Percentiles rank a stretch among this genome's conserved stretches.
Conservation (phyloP, 2,797 vertebrate genomes). For the Glyptemys insculpta region DNA sequence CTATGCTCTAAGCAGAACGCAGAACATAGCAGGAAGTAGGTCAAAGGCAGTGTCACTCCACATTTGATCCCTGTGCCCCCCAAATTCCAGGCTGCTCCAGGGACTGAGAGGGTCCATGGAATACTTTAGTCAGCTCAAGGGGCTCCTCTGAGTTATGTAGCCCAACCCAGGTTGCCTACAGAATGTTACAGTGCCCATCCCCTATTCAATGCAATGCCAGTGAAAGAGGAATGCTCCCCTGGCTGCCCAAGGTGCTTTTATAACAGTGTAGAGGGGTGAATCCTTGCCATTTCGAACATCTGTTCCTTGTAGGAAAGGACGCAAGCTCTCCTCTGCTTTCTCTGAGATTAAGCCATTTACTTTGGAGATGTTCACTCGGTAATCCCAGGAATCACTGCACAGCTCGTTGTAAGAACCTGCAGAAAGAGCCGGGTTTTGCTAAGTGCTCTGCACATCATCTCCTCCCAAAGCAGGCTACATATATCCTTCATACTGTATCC, state of each 20-base stretch:
- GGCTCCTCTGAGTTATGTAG: not conserved
- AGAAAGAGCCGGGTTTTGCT: not conserved
- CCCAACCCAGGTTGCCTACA: not conserved
- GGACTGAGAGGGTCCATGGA: not conserved
- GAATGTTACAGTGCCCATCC: not conserved
- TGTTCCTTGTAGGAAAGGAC: conserved; percentile 9
- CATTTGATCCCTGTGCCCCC: not conserved
- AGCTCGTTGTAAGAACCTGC: conserved; percentile 12
- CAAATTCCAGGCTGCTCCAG: not conserved
- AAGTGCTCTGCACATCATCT: not conserved
- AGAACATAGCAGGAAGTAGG: not conserved
- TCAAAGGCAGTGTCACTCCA: not conserved
- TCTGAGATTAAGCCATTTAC: conserved; percentile 32
- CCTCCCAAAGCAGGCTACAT: not conserved
- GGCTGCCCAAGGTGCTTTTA: not conserved
- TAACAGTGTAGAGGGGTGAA: not conserved
- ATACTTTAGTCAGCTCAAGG: not conserved
- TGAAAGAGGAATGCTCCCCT: not conserved
- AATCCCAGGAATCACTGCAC: conserved; percentile 12
- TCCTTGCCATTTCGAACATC: not conserved
- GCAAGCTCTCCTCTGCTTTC: not conserved
- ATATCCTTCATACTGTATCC: conserved; percentile 31
- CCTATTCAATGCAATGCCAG: not conserved
- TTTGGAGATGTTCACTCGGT: conserved; percentile 25
- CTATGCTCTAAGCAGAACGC: not conserved